phyloP scores from a whole-genome alignment of 2,113 vertebrate genomes.

The Larimichthys crocea region DNA sequence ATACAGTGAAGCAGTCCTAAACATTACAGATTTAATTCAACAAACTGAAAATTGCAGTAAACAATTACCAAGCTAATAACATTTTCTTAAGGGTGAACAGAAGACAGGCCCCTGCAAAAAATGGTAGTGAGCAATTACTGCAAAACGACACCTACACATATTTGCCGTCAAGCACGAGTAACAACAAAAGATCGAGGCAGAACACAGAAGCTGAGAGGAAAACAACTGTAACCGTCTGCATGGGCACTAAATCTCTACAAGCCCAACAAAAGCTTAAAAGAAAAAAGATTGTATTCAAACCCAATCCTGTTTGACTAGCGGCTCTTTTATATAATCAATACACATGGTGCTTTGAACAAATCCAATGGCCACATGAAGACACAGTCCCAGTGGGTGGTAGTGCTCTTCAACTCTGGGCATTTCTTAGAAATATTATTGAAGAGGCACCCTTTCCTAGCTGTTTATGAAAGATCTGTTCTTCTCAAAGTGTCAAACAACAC shows the following conservation, averaged over 20 bases:
- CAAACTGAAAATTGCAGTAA: constrained; percentile 22
- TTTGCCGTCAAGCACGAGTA: constrained; percentile 19
- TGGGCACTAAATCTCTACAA: constrained; percentile 22
- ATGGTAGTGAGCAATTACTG: constrained; percentile 42
- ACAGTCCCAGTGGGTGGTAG: constrained; percentile 18
- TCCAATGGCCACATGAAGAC: constrained; percentile 46
- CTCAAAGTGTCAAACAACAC: constrained; percentile 25
- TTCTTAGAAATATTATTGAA: constrained; percentile 43
- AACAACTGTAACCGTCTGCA: constrained; percentile 44
- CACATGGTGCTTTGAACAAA: constrained; percentile 41
- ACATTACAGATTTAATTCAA: background rate
- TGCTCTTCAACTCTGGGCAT: constrained; percentile 27
- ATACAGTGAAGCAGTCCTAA: background rate
- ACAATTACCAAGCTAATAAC: constrained; percentile 37
- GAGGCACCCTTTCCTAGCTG: background rate
- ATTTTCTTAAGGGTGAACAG: constrained; percentile 9
- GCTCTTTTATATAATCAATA: constrained; percentile 72
- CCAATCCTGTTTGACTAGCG: constrained; percentile 41
- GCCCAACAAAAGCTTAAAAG: constrained; percentile 32
- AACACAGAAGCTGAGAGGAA: constrained; percentile 31
- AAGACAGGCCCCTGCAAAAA: background rate
- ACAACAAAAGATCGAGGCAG: constrained; percentile 42
- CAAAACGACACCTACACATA: constrained; percentile 21
- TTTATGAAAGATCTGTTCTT: constrained; percentile 32
- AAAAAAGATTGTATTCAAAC: constrained; percentile 43